Conservation (phyloP, 2,797 vertebrate genomes). For the Sebastolobus alascanus region DNA sequence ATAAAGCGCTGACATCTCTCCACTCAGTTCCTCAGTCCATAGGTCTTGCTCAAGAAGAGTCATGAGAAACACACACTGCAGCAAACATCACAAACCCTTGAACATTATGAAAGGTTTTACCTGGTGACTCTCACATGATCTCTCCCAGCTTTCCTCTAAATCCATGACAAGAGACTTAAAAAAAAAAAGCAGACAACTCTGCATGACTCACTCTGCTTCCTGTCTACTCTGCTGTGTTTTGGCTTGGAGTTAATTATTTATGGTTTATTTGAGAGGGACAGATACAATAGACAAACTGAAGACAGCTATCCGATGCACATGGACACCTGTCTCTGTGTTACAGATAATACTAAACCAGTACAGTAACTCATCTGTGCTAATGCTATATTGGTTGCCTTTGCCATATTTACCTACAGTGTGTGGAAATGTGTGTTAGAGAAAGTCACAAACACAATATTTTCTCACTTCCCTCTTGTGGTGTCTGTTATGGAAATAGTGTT, state of each 20-base stretch:
- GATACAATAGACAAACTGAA: no score
- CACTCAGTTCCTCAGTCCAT: neutral
- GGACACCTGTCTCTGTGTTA: accelerated
- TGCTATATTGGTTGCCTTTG: neutral
- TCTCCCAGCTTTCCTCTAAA: neutral
- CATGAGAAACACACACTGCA: constrained; percentile 10
- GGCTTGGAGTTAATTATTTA: neutral
- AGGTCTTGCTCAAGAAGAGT: constrained; percentile 20
- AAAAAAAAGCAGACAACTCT: neutral
- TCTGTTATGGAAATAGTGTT: neutral
- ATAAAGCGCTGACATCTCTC: neutral
- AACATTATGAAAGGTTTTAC: constrained; percentile 26
- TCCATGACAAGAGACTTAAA: neutral
- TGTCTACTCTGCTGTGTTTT: neutral
- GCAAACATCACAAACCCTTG: constrained; percentile 12
- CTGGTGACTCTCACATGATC: constrained; percentile 69
- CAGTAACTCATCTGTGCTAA: neutral
- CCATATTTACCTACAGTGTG: neutral
- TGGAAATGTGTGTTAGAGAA: neutral
- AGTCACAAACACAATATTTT: neutral
- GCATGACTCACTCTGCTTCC: constrained; percentile 29
- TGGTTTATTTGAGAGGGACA: no score
- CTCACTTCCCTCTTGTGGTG: neutral
- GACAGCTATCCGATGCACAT: no score
- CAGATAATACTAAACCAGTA: neutral